Conservation (phyloP, 1,140 invertebrate genomes). For the Cherax destructor region DNA sequence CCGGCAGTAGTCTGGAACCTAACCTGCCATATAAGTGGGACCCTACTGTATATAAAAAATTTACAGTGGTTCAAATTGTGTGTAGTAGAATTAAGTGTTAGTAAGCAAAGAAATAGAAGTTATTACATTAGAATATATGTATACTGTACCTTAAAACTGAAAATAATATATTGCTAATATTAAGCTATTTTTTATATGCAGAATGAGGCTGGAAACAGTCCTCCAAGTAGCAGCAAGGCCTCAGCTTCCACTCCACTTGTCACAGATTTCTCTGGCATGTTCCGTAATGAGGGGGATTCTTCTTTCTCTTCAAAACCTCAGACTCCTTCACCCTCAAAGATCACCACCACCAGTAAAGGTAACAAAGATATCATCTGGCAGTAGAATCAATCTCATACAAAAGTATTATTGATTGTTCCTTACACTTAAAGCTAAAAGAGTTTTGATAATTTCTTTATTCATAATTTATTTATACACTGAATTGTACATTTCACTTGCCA, state of each 20-base stretch:
- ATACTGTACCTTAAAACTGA: background rate
- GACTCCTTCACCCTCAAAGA: conserved; percentile 41
- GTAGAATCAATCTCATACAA: no score
- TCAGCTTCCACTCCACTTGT: conserved; percentile 6
- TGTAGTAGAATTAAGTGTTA: background rate
- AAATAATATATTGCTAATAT: background rate
- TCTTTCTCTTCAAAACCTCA: conserved; percentile 38
- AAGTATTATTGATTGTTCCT: no score
- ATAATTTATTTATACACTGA: no score
- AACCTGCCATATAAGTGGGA: no score
- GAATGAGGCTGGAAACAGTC: conserved; percentile 48
- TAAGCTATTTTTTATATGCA: background rate
- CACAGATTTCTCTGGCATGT: conserved; percentile 57
- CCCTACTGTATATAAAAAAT: no score
- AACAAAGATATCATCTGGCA: no score
- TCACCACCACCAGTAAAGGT: conserved; percentile 28
- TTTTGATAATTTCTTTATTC: no score
- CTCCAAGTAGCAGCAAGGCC: background rate
- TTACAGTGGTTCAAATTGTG: no score
- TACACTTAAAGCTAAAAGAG: no score
- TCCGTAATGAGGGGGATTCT: conserved; percentile 46
- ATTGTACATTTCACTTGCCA: no score
- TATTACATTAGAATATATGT: background rate
- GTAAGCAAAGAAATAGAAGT: background rate
- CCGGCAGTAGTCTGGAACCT: no score